Evolutionary conservation across 2,888 invertebrate genomes (phyloP).

Genomic region (Scaptomyza caliginosa): DNA sequence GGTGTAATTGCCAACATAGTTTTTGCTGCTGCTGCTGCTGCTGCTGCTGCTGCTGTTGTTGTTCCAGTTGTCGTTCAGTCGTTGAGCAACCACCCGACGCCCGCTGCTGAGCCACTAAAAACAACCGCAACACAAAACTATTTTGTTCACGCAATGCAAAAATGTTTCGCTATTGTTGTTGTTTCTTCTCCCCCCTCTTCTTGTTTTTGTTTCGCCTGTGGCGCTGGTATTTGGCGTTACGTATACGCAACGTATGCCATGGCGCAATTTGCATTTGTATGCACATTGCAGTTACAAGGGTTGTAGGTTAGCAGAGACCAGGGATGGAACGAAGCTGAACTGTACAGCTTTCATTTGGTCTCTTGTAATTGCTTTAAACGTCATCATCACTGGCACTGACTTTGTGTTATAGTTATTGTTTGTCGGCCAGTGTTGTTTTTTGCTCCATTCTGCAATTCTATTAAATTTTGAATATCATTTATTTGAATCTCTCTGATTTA

Average conservation of each 20-base stretch:
- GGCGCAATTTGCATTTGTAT: conserved; percentile 76
- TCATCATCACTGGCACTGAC: conserved; percentile 64
- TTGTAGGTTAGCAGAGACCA: conserved; percentile 4
- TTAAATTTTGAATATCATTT: conserved; percentile 50
- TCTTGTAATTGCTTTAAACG: conserved; percentile 76
- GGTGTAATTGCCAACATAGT: conserved; percentile 67
- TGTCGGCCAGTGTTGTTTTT: conserved; percentile 25
- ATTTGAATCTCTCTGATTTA: conserved; percentile 43
- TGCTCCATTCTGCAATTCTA: conserved; percentile 33
- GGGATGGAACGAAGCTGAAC: conserved; percentile 5
- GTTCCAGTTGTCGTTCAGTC: conserved; percentile 49
- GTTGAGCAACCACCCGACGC: conserved; percentile 23
- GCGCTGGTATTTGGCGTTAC: conserved; percentile 63
- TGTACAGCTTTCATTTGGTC: conserved; percentile 45
- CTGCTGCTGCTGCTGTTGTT: conserved; percentile 34
- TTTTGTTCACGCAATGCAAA: conserved; percentile 77
- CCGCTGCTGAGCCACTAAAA: conserved; percentile 61
- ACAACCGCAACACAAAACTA: conserved; percentile 79
- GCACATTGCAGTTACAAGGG: conserved; percentile 66
- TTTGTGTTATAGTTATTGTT: conserved; percentile 27
- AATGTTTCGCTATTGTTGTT: conserved; percentile 64
- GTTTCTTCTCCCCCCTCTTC: conserved; percentile 61
- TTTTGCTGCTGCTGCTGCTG: conserved; percentile 40
- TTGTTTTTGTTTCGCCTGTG: conserved; percentile 41
- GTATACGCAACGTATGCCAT: conserved; percentile 77